Evolutionary conservation across 2,113 vertebrate species (phyloP), one percentile per base, ranked within the genome.

Genomic region (Vimba vimba): DNA sequence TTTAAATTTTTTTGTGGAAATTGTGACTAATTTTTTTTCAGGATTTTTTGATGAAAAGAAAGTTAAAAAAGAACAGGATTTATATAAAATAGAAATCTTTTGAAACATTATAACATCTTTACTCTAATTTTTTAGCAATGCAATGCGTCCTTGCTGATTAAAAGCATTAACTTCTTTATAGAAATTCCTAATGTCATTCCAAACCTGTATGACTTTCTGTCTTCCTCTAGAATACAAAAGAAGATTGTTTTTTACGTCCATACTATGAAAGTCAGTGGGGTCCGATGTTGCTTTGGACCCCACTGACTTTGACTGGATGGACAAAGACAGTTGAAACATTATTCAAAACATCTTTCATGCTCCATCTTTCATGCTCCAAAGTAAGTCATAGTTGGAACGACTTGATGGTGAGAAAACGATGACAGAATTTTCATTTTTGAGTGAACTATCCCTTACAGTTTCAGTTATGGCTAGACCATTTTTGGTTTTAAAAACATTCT

Each of bases 401-500:
- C 17, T 27, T 27, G 43, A 76, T 25, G 45, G 21, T 13, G 36
- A 52, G 43, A 27, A 76, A 76, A 52, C 15, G 0, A 19, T 73
- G 69, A 73, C 39, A 45, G 10, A 50, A 52, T 76, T 76, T 30
- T 23, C 0, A 30, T 55, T 55, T 77, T 77, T 55, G 47, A 25
- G 25, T 77, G 75, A 77, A 55, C 47, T 77, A 19, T 33, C 9
- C 75, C 27, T 21, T 87, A 45, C 82, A 45, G 7, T 39, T 82
- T 66, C 25, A 52, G 50, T 4, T 25, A 52, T 77, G 21, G 47
- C 59, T 50, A 57, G 62, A 45, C 43, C 62, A 50, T 68, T 66
- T 8, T 10, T 66, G 39, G 79, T 81, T 64, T 81, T 47, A 66
- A 81, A 52, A 8, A 36, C 30, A 8, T 13, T 33, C 88, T 89